Evolutionary conservation across 2,888 invertebrate genomes (phyloP).

Genomic region (Zootermopsis nevadensis): DNA sequence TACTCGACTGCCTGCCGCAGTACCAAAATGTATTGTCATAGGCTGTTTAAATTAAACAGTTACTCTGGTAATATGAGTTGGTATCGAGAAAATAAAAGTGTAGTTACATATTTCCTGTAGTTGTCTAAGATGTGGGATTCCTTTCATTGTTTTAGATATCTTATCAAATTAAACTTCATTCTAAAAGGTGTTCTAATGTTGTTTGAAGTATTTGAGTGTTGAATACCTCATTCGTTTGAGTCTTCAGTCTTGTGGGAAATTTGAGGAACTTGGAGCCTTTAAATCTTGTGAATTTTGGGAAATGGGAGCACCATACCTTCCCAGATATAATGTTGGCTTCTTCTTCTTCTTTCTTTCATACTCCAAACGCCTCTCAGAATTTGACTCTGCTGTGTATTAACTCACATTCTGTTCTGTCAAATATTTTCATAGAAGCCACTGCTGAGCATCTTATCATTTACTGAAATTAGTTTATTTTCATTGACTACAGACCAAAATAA

Average conservation of each 20-base stretch:
- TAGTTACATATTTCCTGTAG: conserved; percentile 25
- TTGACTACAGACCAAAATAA: no score
- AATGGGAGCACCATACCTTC: neutral
- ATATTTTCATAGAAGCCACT: no score
- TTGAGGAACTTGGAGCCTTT: neutral
- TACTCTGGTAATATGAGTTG: conserved; percentile 25
- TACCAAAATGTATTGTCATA: neutral
- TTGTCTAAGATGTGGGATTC: conserved; percentile 7
- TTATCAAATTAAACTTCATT: conserved; percentile 24
- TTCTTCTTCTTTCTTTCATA: no score
- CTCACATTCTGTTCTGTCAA: no score
- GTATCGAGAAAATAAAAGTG: conserved; percentile 18
- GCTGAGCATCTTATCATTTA: no score
- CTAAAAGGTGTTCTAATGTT: conserved; percentile 25
- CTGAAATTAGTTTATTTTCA: no score
- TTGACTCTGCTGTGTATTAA: no score
- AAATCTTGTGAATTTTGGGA: conserved; percentile 9
- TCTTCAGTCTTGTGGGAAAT: conserved; percentile 29
- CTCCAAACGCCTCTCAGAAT: no score
- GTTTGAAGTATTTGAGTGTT: neutral
- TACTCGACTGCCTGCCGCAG: conserved; percentile 1
- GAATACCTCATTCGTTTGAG: conserved; percentile 18
- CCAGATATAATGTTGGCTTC: no score
- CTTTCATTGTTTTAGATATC: conserved; percentile 39
- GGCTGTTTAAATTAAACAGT: conserved; percentile 11